Base-by-base conservation (phyloP, 2,888 invertebrate species). In the Aleiodes alternator region DNA sequence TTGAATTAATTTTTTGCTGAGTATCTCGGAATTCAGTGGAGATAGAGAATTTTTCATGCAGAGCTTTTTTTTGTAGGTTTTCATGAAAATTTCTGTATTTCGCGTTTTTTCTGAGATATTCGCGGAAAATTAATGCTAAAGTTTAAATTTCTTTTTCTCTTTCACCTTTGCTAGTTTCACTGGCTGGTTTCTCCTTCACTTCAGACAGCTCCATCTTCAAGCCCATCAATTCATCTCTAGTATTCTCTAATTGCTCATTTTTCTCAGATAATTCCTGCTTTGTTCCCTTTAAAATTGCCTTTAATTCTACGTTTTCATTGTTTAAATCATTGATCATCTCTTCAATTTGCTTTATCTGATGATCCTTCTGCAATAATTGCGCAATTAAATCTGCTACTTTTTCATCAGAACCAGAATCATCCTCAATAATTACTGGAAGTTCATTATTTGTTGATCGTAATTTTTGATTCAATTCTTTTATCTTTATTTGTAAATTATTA, bases 81-180 rank as follows among this genome's bases (percentile, higher is more conserved):
- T 23, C 23, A 23, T 23, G 23, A 23, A 23, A 23, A 23, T 23
- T 23, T 23, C 23, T 23, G 23, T 23, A 23, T 23, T 23, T 23
- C 23, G 23, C 23, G 1, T 23, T 23, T 23, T 23, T 23, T 23
- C 23, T 23, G 23, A 23, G 23, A 23, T 23, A 23, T 23, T 23
- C 2, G 1, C 23, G 23, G 2, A 23, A 23, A 23, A 23, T 23
- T 38, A 7, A 38, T 38, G 38, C 38, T 23, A 23, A 38, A 7
- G 38, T 38, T 38, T 64, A 11, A 31, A 14, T 8, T 12, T 55
- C 4, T 29, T 31, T 34, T 50, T 57, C 50, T 66, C 4, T 11
- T 7, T 48, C 73, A 81, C 88, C 88, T 82, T 87, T 88, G 5
- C 55, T 69, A 0, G 51, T 75, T 61, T 81, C 79, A 11, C 69